These are phyloP conservation scores for Parotocinclus haroldoi DNA, from an alignment of 2,797 vertebrate genomes.

Conservation along the genomic window DNA sequence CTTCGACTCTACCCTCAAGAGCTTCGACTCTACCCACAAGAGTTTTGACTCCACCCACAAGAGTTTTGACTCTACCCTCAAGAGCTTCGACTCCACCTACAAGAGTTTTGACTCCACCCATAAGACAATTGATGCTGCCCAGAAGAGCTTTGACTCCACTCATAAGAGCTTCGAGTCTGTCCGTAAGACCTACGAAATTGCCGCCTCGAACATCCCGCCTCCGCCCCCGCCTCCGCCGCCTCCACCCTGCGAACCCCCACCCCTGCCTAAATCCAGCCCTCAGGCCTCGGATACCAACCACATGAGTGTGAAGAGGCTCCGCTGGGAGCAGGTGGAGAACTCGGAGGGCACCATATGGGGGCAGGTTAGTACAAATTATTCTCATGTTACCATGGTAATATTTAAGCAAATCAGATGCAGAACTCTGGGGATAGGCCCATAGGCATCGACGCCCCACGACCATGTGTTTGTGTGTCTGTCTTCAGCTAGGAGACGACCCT, in stretches of 20 bases:
- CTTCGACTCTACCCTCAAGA: too few species aligned
- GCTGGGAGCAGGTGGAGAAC: constrained; percentile 99
- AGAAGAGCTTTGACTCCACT: constrained; percentile 31
- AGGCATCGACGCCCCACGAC: too few species aligned
- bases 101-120: neutral
- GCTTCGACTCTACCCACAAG: too few species aligned
- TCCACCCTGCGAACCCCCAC: constrained; percentile 70
- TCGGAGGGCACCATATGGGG: constrained; percentile 98
- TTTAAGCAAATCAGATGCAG: too few species aligned
- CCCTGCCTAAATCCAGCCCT: constrained; percentile 72
- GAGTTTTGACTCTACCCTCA: neutral
- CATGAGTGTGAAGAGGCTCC: constrained; percentile 96
- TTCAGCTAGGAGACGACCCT: constrained; percentile 89
- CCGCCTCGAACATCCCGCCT: constrained; percentile 57
- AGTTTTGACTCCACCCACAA: too few species aligned
- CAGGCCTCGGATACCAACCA: constrained; percentile 83
- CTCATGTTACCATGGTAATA: too few species aligned
- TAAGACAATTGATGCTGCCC: neutral
- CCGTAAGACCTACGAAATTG: constrained; percentile 58
- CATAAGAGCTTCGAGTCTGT: constrained; percentile 35
- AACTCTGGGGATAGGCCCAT: too few species aligned
- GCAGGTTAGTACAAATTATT: constrained; percentile 74
- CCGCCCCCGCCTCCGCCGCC: constrained; percentile 72
- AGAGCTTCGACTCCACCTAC: too few species aligned
- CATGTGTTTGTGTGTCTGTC: constrained; percentile 8